Conservation (phyloP, 2,113 vertebrate species). For the Garra rufa region DNA sequence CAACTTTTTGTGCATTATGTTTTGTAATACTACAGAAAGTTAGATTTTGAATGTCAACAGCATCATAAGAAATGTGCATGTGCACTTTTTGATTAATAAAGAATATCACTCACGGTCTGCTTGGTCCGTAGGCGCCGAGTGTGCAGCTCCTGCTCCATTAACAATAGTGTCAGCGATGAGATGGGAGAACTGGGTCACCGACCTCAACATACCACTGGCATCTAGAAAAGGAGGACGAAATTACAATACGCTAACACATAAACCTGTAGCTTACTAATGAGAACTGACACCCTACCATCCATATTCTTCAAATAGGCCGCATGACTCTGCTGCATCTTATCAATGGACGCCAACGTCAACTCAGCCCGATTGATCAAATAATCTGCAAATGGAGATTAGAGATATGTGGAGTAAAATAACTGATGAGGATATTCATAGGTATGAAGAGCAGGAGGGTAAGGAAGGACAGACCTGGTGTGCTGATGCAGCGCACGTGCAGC, state of each 20-base stretch:
- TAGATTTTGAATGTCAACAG: background rate
- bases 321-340: conserved; percentile 81
- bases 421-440: background rate
- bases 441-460: background rate
- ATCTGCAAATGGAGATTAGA: conserved; percentile 71
- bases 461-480: conserved; percentile 81
- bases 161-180: conserved; percentile 86
- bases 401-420: background rate
- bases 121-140: conserved; percentile 84
- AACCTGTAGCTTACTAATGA: background rate
- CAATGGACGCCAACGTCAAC: conserved; percentile 78
- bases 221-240: conserved; percentile 68
- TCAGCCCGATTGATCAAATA: conserved; percentile 86
- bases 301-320: conserved; percentile 73
- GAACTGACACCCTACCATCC: conserved; percentile 72
- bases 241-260: background rate
- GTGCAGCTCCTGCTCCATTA: conserved; percentile 84
- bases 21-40: background rate
- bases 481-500: conserved; percentile 80
- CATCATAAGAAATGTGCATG: background rate
- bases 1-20: background rate
- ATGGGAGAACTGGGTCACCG: conserved; percentile 86
- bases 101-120: conserved; percentile 84
- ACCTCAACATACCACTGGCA: conserved; percentile 78
- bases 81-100: background rate